Evolutionary conservation across 2,113 vertebrate species (phyloP).

Genomic region (Sebastes schlegelii): DNA sequence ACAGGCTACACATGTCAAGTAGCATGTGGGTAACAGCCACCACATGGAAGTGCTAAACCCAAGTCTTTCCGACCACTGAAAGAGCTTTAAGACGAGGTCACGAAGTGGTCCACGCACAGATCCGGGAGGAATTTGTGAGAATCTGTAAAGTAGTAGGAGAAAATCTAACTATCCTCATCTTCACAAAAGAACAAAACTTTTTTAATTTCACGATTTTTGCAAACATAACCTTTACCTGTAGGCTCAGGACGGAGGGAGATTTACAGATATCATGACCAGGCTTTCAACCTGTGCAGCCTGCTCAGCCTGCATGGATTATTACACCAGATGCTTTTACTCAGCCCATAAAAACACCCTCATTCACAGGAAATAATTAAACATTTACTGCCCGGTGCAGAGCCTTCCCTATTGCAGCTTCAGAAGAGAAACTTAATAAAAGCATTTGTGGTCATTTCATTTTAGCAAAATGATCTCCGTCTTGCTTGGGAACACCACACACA

Average conservation of each 20-base stretch:
- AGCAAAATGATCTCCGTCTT: slow-evolving; percentile 48
- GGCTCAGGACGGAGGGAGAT: slow-evolving; percentile 29
- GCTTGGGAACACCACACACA: slow-evolving; percentile 29
- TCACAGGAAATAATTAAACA: slow-evolving; percentile 70
- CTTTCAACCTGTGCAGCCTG: slow-evolving; percentile 52
- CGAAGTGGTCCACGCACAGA: neutral
- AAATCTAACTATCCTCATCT: slow-evolving; percentile 10
- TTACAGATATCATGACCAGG: slow-evolving; percentile 49
- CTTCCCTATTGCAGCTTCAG: slow-evolving; percentile 41
- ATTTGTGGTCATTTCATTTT: slow-evolving; percentile 63
- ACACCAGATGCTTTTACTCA: slow-evolving; percentile 62
- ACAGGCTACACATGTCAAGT: slow-evolving; percentile 66
- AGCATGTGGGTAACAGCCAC: slow-evolving; percentile 48
- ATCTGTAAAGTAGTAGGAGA: neutral
- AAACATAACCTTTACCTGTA: slow-evolving; percentile 19
- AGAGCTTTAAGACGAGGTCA: slow-evolving; percentile 30
- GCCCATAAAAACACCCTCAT: slow-evolving; percentile 62
- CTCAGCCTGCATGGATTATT: slow-evolving; percentile 60
- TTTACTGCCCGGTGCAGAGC: slow-evolving; percentile 44
- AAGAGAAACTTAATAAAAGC: slow-evolving; percentile 57
- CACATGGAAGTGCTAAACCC: slow-evolving; percentile 55
- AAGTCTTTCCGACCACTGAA: slow-evolving; percentile 36
- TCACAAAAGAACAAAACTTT: slow-evolving; percentile 10
- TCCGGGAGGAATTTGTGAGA: slow-evolving; percentile 23
- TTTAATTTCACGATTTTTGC: slow-evolving; percentile 9